These are phyloP conservation scores for Drosophila tanythrix DNA, from an alignment of 2,888 invertebrate species.

Conservation along the genomic window DNA sequence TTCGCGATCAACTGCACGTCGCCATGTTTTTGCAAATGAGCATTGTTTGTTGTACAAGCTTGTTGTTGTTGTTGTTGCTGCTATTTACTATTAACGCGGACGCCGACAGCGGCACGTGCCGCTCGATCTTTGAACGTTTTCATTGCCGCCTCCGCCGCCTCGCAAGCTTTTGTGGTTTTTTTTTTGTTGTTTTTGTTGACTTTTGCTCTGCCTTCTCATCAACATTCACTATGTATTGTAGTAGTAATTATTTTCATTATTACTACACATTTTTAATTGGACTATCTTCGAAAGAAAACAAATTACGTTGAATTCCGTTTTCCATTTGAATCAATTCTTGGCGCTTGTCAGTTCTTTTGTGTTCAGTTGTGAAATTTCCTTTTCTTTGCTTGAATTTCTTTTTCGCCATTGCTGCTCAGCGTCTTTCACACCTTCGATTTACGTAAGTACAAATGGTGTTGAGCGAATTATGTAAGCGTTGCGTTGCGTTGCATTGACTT, in stretches of 20 bases:
- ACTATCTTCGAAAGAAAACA: constrained; percentile 20
- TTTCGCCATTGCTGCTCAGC: constrained; percentile 35
- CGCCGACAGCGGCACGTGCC: constrained; percentile 76
- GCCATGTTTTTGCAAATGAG: constrained; percentile 56
- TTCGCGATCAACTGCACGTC: constrained; percentile 79
- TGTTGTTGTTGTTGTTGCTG: constrained; percentile 16
- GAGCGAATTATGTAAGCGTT: constrained; percentile 66
- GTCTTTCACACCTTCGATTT: constrained; percentile 40
- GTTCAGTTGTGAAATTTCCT: constrained; percentile 42
- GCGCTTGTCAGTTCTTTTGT: constrained; percentile 44
- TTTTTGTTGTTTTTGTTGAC: constrained; percentile 48
- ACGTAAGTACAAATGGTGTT: constrained; percentile 42
- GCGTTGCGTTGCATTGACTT: constrained; percentile 74
- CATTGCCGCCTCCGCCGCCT: constrained; percentile 40
- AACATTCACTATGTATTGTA: constrained; percentile 15
- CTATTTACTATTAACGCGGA: constrained; percentile 59
- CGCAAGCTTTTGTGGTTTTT: constrained; percentile 44
- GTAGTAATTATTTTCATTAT: constrained; percentile 47
- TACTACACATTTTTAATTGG: constrained; percentile 43
- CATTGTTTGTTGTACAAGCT: constrained; percentile 17
- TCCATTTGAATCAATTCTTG: constrained; percentile 40
- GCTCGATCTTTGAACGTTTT: constrained; percentile 61
- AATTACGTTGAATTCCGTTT: constrained; percentile 1
- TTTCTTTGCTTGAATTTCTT: constrained; percentile 31
- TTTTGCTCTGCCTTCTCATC: constrained; percentile 52